phyloP scores from a whole-genome alignment of 2,888 invertebrate genomes.

The Drosophila tripunctata region DNA sequence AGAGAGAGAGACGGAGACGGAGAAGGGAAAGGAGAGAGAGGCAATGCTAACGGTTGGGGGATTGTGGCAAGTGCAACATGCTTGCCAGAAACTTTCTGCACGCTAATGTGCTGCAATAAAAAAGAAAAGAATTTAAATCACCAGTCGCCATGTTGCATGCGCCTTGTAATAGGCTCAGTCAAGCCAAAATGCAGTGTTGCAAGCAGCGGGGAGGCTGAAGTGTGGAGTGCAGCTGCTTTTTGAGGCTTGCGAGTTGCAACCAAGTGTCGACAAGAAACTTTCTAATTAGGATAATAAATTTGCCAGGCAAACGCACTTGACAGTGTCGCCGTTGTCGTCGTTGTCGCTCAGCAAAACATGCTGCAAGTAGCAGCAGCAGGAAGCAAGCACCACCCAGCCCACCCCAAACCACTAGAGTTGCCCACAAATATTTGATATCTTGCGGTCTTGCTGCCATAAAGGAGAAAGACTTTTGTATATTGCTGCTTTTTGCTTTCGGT shows the following conservation, averaged over 20 bases:
- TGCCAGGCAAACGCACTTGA: constrained; percentile 73
- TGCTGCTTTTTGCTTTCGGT: constrained; percentile 28
- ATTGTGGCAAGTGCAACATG: constrained; percentile 67
- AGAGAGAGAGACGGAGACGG: constrained; percentile 12
- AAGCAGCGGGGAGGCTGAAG: not conserved
- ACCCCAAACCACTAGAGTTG: not conserved
- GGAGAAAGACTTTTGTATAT: constrained; percentile 23
- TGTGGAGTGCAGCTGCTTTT: constrained; percentile 10
- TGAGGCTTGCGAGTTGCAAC: constrained; percentile 52
- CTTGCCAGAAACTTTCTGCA: constrained; percentile 70
- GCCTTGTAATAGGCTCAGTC: constrained; percentile 33
- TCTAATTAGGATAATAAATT: constrained; percentile 83
- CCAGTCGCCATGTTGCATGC: constrained; percentile 65
- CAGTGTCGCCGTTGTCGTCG: constrained; percentile 58
- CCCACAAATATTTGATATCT: constrained; percentile 64
- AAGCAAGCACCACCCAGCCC: constrained; percentile 9
- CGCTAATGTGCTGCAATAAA: constrained; percentile 72
- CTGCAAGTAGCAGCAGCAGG: constrained; percentile 25
- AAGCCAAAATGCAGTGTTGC: constrained; percentile 18
- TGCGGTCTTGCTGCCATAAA: constrained; percentile 62
- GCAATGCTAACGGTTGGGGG: not conserved
- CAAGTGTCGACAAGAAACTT: constrained; percentile 76
- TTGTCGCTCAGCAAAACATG: constrained; percentile 58
- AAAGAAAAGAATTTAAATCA: constrained; percentile 61
- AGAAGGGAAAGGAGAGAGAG: constrained; percentile 13